Evolutionary conservation across 2,797 vertebrate species (phyloP), one percentile per base, ranked within the genome.

Genomic region (Tenualosa thibaudeaui): DNA sequence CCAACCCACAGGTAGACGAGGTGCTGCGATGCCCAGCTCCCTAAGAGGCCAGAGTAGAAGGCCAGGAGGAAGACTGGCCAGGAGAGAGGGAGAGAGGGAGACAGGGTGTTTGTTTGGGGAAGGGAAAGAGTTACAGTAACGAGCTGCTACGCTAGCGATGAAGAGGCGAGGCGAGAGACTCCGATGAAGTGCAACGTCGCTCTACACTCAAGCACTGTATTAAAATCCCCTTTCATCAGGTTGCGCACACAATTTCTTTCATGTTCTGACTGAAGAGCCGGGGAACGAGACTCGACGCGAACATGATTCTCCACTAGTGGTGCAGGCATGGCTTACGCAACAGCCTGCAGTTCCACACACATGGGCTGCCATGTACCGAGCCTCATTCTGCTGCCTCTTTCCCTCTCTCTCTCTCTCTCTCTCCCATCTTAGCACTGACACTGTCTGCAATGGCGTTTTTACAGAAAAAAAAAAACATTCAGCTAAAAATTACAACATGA

Each of bases 311-410:
- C 68, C 68, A 75, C 68, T 17, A 40, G 68, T 75, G 68, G 68
- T 19, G 68, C 68, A 40, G 68, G 68, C 31, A 68, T 24, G 31
- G 31, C 68, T 75, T 75, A 75, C 68, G 68, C 68, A 75, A 75
- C 31, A 75, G 68, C 68, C 37, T 40, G 68, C 68, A 75, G 31
- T 15, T 43, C 31, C 15, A 40, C 37, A 37, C 31, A 71, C 68
- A 71, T 58, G 54, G 54, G 54, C 54, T 58, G 54, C 54, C 54
- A 58, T 71, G 12, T 40, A 40, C 31, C 4, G 3, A 71, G 68
- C 31, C 68, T 40, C 26, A 12, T 15, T 37, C 6, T 26, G 26
- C 26, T n/a, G 62, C 24, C 31, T 0, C 26, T 8, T 24, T 1
- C 24, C 1, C 62, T 8, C 24, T 12, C 62, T 3, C 24, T 31